Evolutionary conservation across 2,797 vertebrate genomes (phyloP), one percentile per base, ranked within the genome.

Genomic region (Emydoidea blandingii): DNA sequence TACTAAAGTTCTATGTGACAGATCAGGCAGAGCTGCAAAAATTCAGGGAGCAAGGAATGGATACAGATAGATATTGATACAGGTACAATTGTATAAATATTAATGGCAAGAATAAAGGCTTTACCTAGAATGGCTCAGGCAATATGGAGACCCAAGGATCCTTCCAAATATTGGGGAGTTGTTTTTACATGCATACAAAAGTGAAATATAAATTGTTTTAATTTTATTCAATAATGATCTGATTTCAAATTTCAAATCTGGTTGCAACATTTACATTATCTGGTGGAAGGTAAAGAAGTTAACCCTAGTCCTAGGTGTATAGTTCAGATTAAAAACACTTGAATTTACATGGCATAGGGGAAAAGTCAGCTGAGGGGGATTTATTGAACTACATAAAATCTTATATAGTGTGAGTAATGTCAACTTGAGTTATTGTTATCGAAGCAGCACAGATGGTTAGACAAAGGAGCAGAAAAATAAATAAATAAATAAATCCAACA

Each of bases 381-480:
- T 91, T 97, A 96, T 49, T 4, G 3, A 93, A 86, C 81, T 95
- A 92, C 74, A 80, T 91, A 97, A 91, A 85, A 57, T 82, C 1
- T 0, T 81, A 56, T 81, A 41, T 1, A 8, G 50, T 90, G 85
- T 86, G 95, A 90, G 83, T 81, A 93, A 95, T 4, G 1, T 94
- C 83, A 96, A 56, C 86, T 89, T 11, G 49, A 97, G 53, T 96
- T 96, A 91, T 91, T 89, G 89, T 91, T 96, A 96, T 96, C 93
- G 95, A 94, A 97, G 90, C 84, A 97, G 50, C 81, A 95, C 79
- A 94, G 92, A 95, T 92, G 85, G 89, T 81, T 91, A 93, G 95
- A 95, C 90, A 97, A 95, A 95, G 94, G 87, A 96, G 86, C 34
- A 87, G 81, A 96, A 90, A 96, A 97, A 96, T 83, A 96, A 95